phyloP scores from a whole-genome alignment of 2,888 invertebrate species.

The Aethes cnicana region DNA sequence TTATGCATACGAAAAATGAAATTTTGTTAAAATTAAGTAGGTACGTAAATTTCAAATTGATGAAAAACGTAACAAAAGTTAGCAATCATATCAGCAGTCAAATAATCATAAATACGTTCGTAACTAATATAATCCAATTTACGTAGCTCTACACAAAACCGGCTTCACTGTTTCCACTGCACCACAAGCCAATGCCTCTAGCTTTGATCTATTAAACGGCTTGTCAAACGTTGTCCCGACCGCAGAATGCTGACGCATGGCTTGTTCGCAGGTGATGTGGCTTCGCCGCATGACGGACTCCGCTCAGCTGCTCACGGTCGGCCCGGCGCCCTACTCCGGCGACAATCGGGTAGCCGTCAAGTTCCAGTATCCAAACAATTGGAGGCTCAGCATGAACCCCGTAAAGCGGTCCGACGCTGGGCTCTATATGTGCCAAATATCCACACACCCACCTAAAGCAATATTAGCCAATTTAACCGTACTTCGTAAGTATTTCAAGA shows the following conservation, averaged over 20 bases:
- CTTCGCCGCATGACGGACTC: conserved; percentile 84
- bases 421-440: conserved; percentile 90
- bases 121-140: no score
- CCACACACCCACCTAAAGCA: conserved; percentile 89
- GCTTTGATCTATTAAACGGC: no score
- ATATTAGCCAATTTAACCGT: conserved; percentile 89
- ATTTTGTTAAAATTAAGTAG: no score
- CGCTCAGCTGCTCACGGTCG: conserved; percentile 85
- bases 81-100: no score
- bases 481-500: conserved; percentile 82
- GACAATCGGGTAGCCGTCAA: conserved; percentile 84
- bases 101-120: no score
- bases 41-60: no score
- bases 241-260: background rate
- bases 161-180: no score
- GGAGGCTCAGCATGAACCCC: conserved; percentile 86
- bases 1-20: no score
- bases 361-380: conserved; percentile 88
- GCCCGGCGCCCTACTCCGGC: conserved; percentile 84
- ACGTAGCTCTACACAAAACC: no score
- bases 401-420: conserved; percentile 88
- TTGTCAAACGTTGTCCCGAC: no score
- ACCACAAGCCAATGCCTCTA: no score
- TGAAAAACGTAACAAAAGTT: no score
- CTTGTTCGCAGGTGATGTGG: conserved; percentile 84